Base-by-base conservation (phyloP, 2,113 vertebrate species). In the Plectropomus leopardus region DNA sequence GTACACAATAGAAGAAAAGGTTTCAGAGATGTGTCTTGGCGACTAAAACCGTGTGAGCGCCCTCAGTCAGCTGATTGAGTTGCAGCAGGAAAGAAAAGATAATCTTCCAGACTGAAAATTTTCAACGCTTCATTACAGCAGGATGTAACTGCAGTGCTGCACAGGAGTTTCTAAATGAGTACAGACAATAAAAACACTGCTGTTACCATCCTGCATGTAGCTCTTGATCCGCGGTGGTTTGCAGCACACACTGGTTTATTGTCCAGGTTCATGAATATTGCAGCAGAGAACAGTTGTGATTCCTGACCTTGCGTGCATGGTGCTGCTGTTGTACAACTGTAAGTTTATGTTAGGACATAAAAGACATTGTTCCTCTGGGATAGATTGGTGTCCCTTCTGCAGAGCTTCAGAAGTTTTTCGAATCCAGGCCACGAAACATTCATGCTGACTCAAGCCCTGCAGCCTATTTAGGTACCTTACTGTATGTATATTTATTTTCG, bases 401-500 rank as follows among this genome's bases (percentile, higher is more conserved):
- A 47, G 64, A 40, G 42, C 44, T 55, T 54, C 80, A 53, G 24
- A 4, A 53, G 55, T 23, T 47, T 76, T 53, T 60, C 72, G 45
- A 82, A 70, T 57, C 53, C 28, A 77, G 59, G 68, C 40, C 63
- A 71, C 16, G 47, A 26, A 55, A 48, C 13, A 24, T 1, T 51
- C 26, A 13, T 17, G 42, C 65, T 50, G 24, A 59, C 8, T 24
- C 47, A 16, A 14, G 7, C 7, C 47, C 40, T 69, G 42, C 34
- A 61, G 28, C 24, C 21, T 68, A 58, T 51, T 28, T 48, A 30
- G 5, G 7, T 34, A 26, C 51, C 19, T 28, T 15, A 14, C 61
- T 40, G 36, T 40, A 6, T 40, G 26, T 30, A 57, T 17, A 48
- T 71, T 61, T 60, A 53, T 36, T 61, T 65, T 32, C 59, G 51